phyloP scores from a whole-genome alignment of 2,888 invertebrate species.

The Caenorhabditis sp. region DNA sequence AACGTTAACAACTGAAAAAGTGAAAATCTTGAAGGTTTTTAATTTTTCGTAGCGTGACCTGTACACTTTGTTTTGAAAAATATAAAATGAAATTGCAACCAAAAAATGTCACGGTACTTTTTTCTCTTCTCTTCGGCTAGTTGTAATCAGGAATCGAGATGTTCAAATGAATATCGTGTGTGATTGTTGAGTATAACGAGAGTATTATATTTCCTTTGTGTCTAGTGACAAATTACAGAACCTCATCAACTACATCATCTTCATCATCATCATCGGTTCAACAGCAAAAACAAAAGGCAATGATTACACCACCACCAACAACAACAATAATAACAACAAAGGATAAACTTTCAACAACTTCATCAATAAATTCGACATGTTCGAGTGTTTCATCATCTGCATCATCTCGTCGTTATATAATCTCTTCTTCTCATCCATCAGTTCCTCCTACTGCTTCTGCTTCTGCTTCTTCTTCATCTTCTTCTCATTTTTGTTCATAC shows the following conservation, averaged over 20 bases:
- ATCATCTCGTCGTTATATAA: constrained; percentile 37
- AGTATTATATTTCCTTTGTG: too few species aligned
- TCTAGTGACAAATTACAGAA: neutral
- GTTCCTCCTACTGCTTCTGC: constrained; percentile 8
- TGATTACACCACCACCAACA: neutral
- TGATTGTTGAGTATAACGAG: too few species aligned
- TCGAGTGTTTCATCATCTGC: constrained; percentile 24
- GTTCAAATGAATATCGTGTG: too few species aligned
- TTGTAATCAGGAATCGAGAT: too few species aligned
- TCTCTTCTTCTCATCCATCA: constrained; percentile 9
- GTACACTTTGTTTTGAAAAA: too few species aligned
- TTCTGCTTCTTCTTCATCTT: constrained; percentile 11
- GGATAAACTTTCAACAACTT: constrained; percentile 6
- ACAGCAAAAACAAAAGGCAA: neutral
- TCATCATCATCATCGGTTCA: neutral
- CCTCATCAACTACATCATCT: neutral
- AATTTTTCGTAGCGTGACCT: too few species aligned
- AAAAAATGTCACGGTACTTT: too few species aligned
- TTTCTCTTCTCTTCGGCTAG: too few species aligned
- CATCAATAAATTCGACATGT: constrained; percentile 18
- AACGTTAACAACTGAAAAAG: too few species aligned
- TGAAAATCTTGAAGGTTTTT: too few species aligned
- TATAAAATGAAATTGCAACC: too few species aligned
- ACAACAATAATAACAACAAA: neutral
- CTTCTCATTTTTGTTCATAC: constrained; percentile 3